Evolutionary conservation across 2,797 vertebrate species (phyloP).

Genomic region (Pantherophis alleghaniensis): DNA sequence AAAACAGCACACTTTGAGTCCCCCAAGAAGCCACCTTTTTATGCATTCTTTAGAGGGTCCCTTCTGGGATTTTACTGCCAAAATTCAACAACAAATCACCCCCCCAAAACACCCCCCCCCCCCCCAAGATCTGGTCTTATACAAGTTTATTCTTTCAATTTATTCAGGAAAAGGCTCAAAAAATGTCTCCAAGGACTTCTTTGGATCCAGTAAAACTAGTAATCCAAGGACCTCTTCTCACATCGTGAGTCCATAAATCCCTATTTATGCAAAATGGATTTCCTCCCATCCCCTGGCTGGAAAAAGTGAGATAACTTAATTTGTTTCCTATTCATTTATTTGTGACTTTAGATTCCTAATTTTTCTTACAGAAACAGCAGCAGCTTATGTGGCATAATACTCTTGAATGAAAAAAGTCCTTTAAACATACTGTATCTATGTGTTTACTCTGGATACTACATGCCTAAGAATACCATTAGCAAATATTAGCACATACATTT

Average conservation of each 20-base stretch:
- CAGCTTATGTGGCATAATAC: not conserved
- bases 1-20: not conserved
- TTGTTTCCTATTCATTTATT: not conserved
- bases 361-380: not conserved
- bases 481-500: not conserved
- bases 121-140: not conserved
- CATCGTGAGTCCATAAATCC: not conserved
- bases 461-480: not conserved
- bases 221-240: not conserved
- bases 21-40: not conserved
- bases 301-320: not conserved
- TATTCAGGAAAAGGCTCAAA: not conserved
- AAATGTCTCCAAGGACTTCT: not conserved
- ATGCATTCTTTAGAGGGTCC: not conserved
- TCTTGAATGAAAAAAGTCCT: not conserved
- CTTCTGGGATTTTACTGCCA: not conserved
- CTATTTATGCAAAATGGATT: not conserved
- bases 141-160: not conserved
- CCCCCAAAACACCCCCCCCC: too few species aligned
- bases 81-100: not conserved
- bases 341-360: not conserved
- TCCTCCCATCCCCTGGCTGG: not conserved
- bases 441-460: not conserved
- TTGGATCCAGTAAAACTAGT: not conserved
- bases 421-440: not conserved